These are phyloP conservation scores for Aporophyla nigra DNA, from an alignment of 2,888 invertebrate genomes.

Conservation along the genomic window DNA sequence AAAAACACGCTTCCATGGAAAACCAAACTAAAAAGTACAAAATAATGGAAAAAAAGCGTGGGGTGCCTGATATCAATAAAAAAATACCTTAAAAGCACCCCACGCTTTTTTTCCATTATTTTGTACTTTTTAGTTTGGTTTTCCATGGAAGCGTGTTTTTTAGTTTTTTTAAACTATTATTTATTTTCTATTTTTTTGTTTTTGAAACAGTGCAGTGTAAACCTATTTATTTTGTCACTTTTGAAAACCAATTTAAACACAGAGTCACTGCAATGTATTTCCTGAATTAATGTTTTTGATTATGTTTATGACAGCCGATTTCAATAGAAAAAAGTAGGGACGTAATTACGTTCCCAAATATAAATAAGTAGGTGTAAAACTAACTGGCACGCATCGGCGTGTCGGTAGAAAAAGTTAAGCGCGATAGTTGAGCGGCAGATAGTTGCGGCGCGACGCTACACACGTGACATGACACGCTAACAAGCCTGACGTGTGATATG, in stretches of 20 bases:
- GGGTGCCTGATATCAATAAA: too few relatives aligned
- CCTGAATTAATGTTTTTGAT: neutral
- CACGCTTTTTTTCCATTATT: too few relatives aligned
- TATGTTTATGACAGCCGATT: neutral
- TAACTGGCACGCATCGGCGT: slow-evolving; percentile 21
- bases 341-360: slow-evolving; percentile 20
- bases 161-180: too few relatives aligned
- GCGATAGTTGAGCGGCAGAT: slow-evolving; percentile 55
- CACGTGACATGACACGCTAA: slow-evolving; percentile 59
- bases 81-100: too few relatives aligned
- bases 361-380: slow-evolving; percentile 26
- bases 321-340: slow-evolving; percentile 1
- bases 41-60: too few relatives aligned
- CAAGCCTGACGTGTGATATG: slow-evolving; percentile 8
- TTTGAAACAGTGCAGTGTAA: neutral
- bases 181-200: too few relatives aligned
- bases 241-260: neutral
- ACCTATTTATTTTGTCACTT: neutral
- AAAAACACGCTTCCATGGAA: too few relatives aligned
- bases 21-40: too few relatives aligned
- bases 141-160: too few relatives aligned
- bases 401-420: slow-evolving; percentile 38
- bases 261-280: neutral
- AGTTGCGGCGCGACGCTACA: slow-evolving; percentile 55
- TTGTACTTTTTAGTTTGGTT: too few relatives aligned